Evolutionary conservation across 1,140 invertebrate genomes (phyloP).

Genomic region (Drosophila pectinifera): DNA sequence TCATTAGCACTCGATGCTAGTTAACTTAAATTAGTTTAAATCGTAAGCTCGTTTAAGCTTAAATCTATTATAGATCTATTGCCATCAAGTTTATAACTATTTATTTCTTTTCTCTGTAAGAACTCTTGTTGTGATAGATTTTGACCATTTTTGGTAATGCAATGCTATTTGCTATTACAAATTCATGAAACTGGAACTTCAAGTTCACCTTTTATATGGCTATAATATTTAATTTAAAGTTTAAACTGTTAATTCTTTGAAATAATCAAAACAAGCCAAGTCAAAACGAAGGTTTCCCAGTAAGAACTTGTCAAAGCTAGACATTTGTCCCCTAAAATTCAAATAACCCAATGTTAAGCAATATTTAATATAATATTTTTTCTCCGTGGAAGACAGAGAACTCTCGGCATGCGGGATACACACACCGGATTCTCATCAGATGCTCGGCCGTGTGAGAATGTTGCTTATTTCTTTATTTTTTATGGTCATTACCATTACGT

Average conservation of each 20-base stretch:
- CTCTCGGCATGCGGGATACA: conserved; percentile 60
- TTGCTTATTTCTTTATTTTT: conserved; percentile 61
- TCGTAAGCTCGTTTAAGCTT: no score
- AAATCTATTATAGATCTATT: no score
- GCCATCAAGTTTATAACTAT: no score
- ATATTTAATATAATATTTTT: not conserved
- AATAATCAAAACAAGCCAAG: not conserved
- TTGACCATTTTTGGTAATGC: not conserved
- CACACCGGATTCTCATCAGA: conserved; percentile 71
- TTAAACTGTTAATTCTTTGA: not conserved
- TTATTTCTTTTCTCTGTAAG: not conserved
- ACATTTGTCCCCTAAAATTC: not conserved
- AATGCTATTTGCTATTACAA: not conserved
- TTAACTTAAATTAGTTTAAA: no score
- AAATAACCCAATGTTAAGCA: not conserved
- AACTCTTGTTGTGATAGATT: not conserved
- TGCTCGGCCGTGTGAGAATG: conserved; percentile 55
- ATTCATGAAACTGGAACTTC: not conserved
- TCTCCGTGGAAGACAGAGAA: conserved; percentile 22
- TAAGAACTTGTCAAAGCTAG: no score
- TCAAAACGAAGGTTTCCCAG: no score
- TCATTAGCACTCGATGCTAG: no score
- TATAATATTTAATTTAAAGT: no score
- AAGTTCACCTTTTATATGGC: not conserved
- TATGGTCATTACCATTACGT: conserved; percentile 68